A percentile compares a stretch with the other conserved stretches of the same genome.
phyloP scores from a whole-genome alignment of 2,888 invertebrate species.

The Parnassius glacialis region DNA sequence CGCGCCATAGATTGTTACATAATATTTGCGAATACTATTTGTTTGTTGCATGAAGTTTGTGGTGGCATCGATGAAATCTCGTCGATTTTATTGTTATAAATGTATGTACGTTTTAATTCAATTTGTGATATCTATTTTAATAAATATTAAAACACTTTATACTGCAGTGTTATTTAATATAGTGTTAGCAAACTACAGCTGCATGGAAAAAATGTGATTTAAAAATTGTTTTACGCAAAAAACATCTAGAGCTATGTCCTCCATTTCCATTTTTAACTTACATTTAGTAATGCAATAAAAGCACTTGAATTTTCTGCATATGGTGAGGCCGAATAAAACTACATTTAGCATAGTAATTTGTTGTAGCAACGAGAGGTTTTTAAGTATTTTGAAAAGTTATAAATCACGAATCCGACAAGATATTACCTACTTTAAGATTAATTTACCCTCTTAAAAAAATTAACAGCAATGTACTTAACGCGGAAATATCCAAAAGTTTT shows the following conservation, averaged over 20 bases:
- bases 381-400: too few relatives aligned
- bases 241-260: conserved; percentile 13
- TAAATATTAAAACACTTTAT: conserved; percentile 3
- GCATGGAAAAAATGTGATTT: neutral
- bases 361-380: too few relatives aligned
- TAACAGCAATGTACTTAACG: too few relatives aligned
- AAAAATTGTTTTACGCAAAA: conserved; percentile 12
- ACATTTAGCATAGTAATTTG: conserved; percentile 3
- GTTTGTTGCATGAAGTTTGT: too few relatives aligned
- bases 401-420: too few relatives aligned
- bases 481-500: too few relatives aligned
- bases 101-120: conserved; percentile 3
- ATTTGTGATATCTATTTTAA: conserved; percentile 8
- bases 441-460: too few relatives aligned
- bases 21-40: too few relatives aligned
- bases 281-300: conserved; percentile 11
- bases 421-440: too few relatives aligned
- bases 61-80: too few relatives aligned
- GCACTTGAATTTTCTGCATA: conserved; percentile 6
- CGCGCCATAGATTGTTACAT: too few relatives aligned
- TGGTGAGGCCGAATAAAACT: conserved; percentile 1
- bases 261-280: conserved; percentile 10
- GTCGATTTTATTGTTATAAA: too few relatives aligned
- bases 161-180: conserved; percentile 3
- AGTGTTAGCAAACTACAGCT: neutral